Evolutionary conservation across 2,888 invertebrate genomes (phyloP).

Genomic region (Tridacna gigas): DNA sequence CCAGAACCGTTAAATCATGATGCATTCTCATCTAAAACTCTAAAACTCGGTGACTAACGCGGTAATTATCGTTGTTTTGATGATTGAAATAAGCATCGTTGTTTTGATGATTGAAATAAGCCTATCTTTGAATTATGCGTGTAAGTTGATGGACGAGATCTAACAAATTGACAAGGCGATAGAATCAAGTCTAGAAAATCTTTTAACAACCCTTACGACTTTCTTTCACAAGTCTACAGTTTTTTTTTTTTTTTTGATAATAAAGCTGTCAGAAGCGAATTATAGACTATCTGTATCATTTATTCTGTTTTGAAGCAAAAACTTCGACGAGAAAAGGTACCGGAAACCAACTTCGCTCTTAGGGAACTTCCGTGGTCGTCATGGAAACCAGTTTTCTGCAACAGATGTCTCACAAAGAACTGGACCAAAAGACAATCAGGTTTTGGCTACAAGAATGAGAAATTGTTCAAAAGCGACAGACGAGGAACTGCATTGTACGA

Average conservation of each 20-base stretch:
- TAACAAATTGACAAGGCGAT: too few species aligned
- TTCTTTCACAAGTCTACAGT: too few species aligned
- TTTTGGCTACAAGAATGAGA: background rate
- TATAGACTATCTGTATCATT: background rate
- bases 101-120: too few species aligned
- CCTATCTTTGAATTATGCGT: too few species aligned
- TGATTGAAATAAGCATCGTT: too few species aligned
- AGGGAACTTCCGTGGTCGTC: slow-evolving; percentile 30
- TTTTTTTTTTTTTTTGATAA: too few species aligned
- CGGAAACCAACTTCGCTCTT: slow-evolving; percentile 28
- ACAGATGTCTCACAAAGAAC: background rate
- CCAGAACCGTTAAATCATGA: too few species aligned
- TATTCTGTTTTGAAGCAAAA: background rate
- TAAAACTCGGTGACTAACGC: too few species aligned
- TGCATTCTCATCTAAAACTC: too few species aligned
- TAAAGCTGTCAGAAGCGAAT: background rate
- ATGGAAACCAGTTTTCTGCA: slow-evolving; percentile 23
- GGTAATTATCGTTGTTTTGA: too few species aligned
- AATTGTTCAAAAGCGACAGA: slow-evolving; percentile 15
- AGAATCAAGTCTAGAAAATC: too few species aligned
- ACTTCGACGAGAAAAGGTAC: slow-evolving; percentile 32
- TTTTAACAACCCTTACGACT: background rate
- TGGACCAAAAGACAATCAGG: background rate
- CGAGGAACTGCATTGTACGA: slow-evolving; percentile 14
- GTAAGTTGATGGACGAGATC: too few species aligned